These are phyloP conservation scores for Procambarus clarkii DNA, from an alignment of 1,140 invertebrate species.

Conservation along the genomic window DNA sequence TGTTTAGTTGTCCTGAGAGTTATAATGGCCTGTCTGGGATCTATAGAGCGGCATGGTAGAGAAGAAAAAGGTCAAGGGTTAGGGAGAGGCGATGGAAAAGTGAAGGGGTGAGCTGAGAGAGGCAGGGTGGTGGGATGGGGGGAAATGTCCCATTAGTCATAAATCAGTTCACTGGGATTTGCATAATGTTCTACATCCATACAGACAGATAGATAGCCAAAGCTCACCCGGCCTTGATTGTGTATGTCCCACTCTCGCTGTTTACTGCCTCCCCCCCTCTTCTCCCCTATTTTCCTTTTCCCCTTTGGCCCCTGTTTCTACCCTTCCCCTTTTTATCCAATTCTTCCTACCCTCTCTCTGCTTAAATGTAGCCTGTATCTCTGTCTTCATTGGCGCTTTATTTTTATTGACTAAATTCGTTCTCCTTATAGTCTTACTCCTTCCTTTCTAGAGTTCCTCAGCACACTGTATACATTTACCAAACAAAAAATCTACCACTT, in stretches of 20 bases:
- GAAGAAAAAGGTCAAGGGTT: not conserved
- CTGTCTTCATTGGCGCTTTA: too few relatives aligned
- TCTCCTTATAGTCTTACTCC: too few relatives aligned
- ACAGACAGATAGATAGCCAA: not conserved
- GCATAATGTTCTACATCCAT: not conserved
- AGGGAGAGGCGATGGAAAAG: not conserved
- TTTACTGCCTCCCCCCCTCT: not conserved
- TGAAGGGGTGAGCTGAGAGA: not conserved
- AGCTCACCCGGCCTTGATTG: not conserved
- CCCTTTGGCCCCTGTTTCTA: too few relatives aligned
- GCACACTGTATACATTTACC: too few relatives aligned
- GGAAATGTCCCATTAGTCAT: not conserved
- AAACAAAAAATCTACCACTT: too few relatives aligned
- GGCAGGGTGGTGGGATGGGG: not conserved
- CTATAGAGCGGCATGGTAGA: not conserved
- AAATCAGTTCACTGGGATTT: slow-evolving; percentile 1
- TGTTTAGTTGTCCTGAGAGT: too few relatives aligned
- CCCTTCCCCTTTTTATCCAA: too few relatives aligned
- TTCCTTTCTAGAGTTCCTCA: too few relatives aligned
- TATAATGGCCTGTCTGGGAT: too few relatives aligned
- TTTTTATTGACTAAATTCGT: too few relatives aligned
- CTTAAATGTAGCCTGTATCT: too few relatives aligned
- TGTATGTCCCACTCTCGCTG: not conserved
- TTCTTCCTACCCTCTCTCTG: too few relatives aligned
- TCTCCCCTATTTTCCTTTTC: not conserved